These are phyloP conservation scores for Shinisaurus crocodilurus DNA, from an alignment of 2,113 vertebrate species.

Conservation along the genomic window DNA sequence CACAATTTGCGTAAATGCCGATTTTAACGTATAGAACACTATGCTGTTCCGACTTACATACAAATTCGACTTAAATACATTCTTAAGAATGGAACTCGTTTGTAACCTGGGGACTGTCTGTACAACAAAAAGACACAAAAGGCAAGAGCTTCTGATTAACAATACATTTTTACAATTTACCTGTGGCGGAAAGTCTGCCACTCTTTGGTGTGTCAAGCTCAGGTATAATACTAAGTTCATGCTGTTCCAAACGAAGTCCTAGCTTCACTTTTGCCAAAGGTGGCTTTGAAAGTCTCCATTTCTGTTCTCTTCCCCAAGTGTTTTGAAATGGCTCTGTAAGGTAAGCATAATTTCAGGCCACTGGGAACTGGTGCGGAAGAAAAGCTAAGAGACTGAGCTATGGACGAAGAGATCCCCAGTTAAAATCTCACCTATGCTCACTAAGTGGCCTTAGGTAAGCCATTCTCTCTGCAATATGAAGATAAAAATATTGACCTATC, in stretches of 20 bases:
- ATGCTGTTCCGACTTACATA: too few relatives aligned
- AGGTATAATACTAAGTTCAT: slow-evolving; percentile 92
- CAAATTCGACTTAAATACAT: too few relatives aligned
- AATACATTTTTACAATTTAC: slow-evolving; percentile 61
- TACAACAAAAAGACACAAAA: neutral
- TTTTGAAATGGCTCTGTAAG: slow-evolving; percentile 62
- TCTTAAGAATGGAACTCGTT: too few relatives aligned
- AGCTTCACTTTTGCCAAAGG: slow-evolving; percentile 83
- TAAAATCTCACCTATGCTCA: neutral
- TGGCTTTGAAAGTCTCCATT: slow-evolving; percentile 76
- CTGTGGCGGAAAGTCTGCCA: slow-evolving; percentile 73
- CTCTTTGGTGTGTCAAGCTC: slow-evolving; percentile 85
- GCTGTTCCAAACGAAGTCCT: slow-evolving; percentile 79
- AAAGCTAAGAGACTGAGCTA: neutral
- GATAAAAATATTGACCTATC: neutral
- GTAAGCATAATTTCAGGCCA: slow-evolving; percentile 32
- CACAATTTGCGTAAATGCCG: too few relatives aligned
- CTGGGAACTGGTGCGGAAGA: neutral
- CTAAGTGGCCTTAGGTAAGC: neutral
- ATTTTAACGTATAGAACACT: too few relatives aligned
- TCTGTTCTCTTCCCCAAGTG: slow-evolving; percentile 46
- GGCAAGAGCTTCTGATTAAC: neutral
- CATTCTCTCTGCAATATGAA: neutral
- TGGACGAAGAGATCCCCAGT: neutral
- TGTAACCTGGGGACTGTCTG: too few relatives aligned